Evolutionary conservation across 2,888 invertebrate genomes (phyloP).

Genomic region (Bursaphelenchus okinawaensis): DNA sequence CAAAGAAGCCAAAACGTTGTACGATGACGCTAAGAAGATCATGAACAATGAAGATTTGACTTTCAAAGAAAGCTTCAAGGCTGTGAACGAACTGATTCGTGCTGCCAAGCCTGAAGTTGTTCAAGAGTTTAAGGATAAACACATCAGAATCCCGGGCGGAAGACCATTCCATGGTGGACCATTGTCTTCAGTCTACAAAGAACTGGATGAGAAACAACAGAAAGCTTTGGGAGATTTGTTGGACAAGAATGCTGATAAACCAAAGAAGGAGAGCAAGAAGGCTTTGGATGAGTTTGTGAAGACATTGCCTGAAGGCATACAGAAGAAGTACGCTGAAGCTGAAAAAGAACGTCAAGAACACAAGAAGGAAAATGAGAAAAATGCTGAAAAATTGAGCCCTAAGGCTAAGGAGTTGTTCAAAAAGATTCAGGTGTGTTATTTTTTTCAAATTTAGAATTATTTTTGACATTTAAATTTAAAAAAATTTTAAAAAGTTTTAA

Average conservation of each 20-base stretch:
- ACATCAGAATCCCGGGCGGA: background rate
- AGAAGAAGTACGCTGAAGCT: background rate
- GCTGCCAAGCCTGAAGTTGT: background rate
- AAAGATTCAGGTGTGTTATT: background rate
- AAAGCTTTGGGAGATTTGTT: conserved; percentile 1
- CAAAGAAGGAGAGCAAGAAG: background rate
- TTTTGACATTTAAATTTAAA: too few relatives aligned
- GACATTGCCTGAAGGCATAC: background rate
- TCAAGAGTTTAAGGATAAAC: background rate
- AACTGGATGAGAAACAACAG: background rate
- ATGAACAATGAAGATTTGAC: background rate
- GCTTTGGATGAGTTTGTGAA: background rate
- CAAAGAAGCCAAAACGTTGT: background rate
- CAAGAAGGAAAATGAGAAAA: background rate
- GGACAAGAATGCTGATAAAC: background rate
- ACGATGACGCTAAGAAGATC: background rate
- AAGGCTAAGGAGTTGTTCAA: background rate
- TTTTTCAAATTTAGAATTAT: too few relatives aligned
- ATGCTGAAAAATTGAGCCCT: background rate
- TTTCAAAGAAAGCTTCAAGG: background rate
- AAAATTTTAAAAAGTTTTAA: too few relatives aligned
- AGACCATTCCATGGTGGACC: conserved; percentile 2
- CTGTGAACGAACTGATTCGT: background rate
- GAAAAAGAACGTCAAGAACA: background rate
- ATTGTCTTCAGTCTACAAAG: conserved; percentile 3